A percentile compares a stretch with the other conserved stretches of the same genome.
These are phyloP conservation scores for Notoglanidium macrostoma DNA, from an alignment of 2,797 vertebrate genomes.

Conservation along the genomic window DNA sequence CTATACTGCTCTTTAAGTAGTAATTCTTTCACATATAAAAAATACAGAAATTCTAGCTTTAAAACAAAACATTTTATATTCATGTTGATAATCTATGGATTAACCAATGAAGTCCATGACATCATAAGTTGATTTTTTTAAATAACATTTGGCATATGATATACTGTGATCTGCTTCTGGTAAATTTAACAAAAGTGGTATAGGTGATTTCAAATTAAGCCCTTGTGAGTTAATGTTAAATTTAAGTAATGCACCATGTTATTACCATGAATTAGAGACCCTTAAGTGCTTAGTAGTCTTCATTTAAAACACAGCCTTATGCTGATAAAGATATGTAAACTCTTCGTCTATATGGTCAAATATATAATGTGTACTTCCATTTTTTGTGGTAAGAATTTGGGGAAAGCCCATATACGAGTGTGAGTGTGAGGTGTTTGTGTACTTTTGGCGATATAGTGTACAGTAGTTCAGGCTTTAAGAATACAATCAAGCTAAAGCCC, in stretches of 20 bases:
- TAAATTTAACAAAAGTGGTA: neutral
- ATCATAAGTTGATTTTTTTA: neutral
- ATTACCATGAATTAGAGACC: neutral
- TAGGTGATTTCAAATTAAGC: neutral
- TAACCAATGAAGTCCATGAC: neutral
- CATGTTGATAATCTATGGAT: neutral
- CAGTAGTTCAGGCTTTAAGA: neutral
- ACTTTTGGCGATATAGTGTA: neutral
- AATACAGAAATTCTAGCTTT: neutral
- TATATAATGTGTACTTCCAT: neutral
- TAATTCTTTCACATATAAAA: neutral
- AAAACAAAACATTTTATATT: neutral
- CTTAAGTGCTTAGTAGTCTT: neutral
- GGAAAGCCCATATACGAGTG: neutral
- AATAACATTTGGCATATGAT: neutral
- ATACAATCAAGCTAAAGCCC: neutral
- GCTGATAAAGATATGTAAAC: neutral
- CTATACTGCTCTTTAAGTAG: neutral
- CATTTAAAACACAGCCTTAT: neutral
- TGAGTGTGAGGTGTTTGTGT: too few relatives aligned
- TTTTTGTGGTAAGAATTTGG: neutral
- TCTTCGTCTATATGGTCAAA: neutral
- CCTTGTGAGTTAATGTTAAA: neutral
- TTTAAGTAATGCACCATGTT: neutral
- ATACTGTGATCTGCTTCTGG: neutral